These are phyloP conservation scores for Acrossocheilus wenchowensis DNA, from an alignment of 2,797 vertebrate species.

Conservation along the genomic window DNA sequence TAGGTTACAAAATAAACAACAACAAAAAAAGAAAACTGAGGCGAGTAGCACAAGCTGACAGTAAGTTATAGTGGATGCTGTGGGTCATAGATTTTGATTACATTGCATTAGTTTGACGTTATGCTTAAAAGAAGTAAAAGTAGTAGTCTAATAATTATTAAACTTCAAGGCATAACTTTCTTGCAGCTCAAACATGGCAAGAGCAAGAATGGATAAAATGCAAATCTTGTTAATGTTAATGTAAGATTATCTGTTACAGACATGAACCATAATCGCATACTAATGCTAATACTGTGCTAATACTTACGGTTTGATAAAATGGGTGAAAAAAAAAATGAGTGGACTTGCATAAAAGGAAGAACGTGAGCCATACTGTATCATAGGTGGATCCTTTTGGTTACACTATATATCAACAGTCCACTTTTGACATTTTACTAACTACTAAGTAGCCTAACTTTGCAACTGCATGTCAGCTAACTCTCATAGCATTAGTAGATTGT, in stretches of 20 bases:
- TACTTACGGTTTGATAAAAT: not conserved
- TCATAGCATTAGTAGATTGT: not conserved
- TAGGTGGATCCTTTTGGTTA: not conserved
- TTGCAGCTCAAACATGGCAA: not conserved
- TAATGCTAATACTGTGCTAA: not conserved
- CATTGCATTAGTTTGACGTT: not conserved
- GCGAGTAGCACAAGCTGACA: not conserved
- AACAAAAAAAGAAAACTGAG: constrained; percentile 5
- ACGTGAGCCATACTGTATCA: not conserved
- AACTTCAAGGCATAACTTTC: not conserved
- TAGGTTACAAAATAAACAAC: constrained; percentile 34
- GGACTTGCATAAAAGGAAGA: not conserved
- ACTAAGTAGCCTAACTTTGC: not conserved
- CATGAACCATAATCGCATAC: not conserved
- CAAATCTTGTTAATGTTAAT: not conserved
- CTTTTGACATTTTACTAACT: not conserved
- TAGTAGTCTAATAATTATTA: not conserved
- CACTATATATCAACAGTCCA: not conserved
- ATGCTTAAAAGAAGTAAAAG: not conserved
- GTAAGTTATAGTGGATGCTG: not conserved
- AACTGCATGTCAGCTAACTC: not conserved
- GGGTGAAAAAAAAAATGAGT: not conserved
- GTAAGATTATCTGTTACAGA: not conserved
- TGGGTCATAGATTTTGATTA: not conserved
- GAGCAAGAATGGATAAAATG: not conserved